A percentile compares a stretch with the other conserved stretches of the same genome.
These are phyloP conservation scores for Heliconius erato DNA, from an alignment of 2,888 invertebrate genomes.

Conservation along the genomic window DNA sequence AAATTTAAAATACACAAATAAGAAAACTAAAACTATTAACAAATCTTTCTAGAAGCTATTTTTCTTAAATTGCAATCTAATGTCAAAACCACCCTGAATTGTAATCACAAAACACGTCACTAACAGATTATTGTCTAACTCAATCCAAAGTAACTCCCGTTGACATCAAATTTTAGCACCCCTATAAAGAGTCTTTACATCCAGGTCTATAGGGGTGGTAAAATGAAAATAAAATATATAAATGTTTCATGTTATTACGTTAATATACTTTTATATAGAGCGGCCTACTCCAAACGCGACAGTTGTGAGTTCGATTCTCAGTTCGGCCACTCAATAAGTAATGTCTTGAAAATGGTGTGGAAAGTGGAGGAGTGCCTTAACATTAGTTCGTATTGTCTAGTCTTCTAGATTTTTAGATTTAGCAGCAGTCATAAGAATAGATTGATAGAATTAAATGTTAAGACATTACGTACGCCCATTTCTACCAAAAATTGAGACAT, in stretches of 20 bases:
- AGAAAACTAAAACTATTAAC: neutral
- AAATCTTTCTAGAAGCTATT: neutral
- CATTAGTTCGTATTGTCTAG: too few species aligned
- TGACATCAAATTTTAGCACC: slow-evolving; percentile 61
- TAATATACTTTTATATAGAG: neutral
- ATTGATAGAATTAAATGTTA: neutral
- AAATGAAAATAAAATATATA: slow-evolving; percentile 5
- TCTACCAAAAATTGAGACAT: neutral
- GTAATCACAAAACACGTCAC: slow-evolving; percentile 44
- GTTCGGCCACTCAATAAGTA: too few species aligned
- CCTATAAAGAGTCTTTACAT: slow-evolving; percentile 56
- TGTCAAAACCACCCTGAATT: slow-evolving; percentile 5
- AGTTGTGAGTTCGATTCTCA: too few species aligned
- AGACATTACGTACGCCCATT: neutral
- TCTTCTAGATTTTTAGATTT: too few species aligned
- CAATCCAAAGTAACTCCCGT: slow-evolving; percentile 54
- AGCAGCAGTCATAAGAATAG: too few species aligned
- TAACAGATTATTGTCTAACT: slow-evolving; percentile 56
- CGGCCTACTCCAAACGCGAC: too few species aligned
- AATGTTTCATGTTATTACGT: neutral
- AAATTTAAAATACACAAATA: too few species aligned
- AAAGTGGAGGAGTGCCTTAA: too few species aligned
- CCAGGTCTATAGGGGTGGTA: slow-evolving; percentile 19
- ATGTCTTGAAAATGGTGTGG: too few species aligned
- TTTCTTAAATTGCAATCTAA: neutral